Evolutionary conservation across 2,888 invertebrate genomes (phyloP).

Genomic region (Ochropleura plecta): DNA sequence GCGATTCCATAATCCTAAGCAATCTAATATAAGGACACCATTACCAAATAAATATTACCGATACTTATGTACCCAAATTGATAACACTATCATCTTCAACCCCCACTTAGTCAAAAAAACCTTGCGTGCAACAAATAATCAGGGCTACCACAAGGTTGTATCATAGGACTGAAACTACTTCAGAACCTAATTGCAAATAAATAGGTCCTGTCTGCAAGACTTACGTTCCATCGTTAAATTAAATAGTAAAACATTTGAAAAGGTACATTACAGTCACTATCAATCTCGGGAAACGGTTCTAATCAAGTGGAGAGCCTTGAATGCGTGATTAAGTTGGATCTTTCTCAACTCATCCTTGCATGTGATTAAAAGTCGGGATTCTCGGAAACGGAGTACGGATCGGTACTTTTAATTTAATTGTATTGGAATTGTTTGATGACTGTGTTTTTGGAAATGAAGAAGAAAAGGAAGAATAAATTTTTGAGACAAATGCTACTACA

Average conservation of each 20-base stretch:
- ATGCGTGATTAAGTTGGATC: conserved; percentile 47
- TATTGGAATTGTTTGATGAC: conserved; percentile 32
- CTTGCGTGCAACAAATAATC: conserved; percentile 48
- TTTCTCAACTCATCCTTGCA: conserved; percentile 43
- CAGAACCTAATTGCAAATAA: conserved; percentile 46
- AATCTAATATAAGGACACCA: conserved; percentile 19
- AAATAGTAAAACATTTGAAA: conserved; percentile 60
- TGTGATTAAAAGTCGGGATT: conserved; percentile 37
- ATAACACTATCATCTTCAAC: conserved; percentile 32
- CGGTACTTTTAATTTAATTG: conserved; percentile 30
- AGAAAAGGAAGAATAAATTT: background rate
- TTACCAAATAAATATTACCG: conserved; percentile 20
- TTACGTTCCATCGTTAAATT: conserved; percentile 56
- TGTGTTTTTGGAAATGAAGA: background rate
- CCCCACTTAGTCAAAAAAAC: conserved; percentile 23
- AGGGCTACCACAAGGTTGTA: conserved; percentile 35
- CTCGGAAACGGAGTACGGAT: background rate
- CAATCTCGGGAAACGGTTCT: conserved; percentile 45
- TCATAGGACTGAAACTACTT: conserved; percentile 35
- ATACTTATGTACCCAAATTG: conserved; percentile 43
- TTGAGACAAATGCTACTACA: background rate
- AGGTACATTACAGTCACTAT: conserved; percentile 45
- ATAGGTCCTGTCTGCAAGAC: conserved; percentile 53
- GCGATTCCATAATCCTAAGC: background rate
- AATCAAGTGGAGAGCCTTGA: conserved; percentile 58